These are phyloP conservation scores for Eupithecia abbreviata DNA, from an alignment of 2,888 invertebrate genomes.

Conservation along the genomic window DNA sequence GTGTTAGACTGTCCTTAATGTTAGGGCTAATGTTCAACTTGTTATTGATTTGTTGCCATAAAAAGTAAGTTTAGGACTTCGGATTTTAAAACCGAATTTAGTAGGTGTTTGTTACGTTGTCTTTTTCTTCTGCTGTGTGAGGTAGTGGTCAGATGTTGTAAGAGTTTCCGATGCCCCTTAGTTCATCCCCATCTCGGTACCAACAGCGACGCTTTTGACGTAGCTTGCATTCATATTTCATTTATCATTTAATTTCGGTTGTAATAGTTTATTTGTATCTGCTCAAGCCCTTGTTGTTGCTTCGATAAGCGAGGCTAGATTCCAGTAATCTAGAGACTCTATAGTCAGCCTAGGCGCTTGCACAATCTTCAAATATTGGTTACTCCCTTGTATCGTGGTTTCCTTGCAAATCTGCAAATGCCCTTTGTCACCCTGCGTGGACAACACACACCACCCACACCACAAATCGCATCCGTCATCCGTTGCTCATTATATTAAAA, in stretches of 20 bases:
- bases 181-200: not conserved
- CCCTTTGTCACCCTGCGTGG: not conserved
- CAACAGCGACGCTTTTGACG: not conserved
- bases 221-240: not conserved
- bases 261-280: not conserved
- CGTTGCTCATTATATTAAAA: not conserved
- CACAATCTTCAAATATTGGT: not conserved
- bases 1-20: constrained; percentile 45
- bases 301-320: not conserved
- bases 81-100: constrained; percentile 81
- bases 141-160: not conserved
- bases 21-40: constrained; percentile 56
- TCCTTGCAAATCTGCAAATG: not conserved
- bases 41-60: constrained; percentile 71
- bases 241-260: too few relatives aligned
- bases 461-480: not conserved
- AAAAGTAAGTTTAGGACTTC: constrained; percentile 77
- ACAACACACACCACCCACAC: not conserved
- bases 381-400: not conserved
- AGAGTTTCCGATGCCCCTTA: not conserved
- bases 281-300: not conserved
- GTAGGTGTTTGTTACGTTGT: constrained; percentile 67
- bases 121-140: constrained; percentile 32
- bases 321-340: not conserved
- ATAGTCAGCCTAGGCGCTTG: not conserved